Evolutionary conservation across 53 echinoderm and acorn worm species (phyloP).

Genomic region (Echinometra lucunter): DNA sequence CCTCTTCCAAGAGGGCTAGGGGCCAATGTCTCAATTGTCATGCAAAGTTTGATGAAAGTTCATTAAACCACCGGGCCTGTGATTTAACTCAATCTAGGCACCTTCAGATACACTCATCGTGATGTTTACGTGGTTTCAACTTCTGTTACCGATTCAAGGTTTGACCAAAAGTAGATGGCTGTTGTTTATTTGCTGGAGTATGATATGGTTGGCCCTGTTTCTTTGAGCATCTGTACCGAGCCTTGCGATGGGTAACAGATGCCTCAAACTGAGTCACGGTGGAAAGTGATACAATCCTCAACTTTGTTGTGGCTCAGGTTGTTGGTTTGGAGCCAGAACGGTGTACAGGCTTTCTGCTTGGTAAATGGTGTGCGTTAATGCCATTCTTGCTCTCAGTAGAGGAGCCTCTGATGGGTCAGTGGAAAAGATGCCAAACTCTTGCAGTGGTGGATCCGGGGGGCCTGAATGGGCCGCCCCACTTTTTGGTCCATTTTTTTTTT

Average conservation of each 20-base stretch:
- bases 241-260: neutral
- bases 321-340: neutral
- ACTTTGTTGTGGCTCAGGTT: neutral
- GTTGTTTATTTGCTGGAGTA: neutral
- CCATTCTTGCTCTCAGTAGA: neutral
- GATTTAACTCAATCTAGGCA: neutral
- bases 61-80: no score
- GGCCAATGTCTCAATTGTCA: no score
- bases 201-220: neutral
- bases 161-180: neutral
- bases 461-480: no score
- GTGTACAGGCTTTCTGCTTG: neutral
- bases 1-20: no score
- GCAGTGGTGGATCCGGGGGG: no score
- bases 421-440: neutral
- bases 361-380: neutral
- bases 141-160: neutral
- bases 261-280: neutral
- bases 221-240: neutral
- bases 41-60: no score
- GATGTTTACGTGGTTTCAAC: neutral
- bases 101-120: neutral
- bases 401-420: neutral
- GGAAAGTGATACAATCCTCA: constrained; percentile 2
- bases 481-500: no score